Percentiles rank a stretch among this genome's conserved stretches.
These are phyloP conservation scores for Agonopterix alstromeriana DNA, from an alignment of 2,888 invertebrate species.

Conservation along the genomic window DNA sequence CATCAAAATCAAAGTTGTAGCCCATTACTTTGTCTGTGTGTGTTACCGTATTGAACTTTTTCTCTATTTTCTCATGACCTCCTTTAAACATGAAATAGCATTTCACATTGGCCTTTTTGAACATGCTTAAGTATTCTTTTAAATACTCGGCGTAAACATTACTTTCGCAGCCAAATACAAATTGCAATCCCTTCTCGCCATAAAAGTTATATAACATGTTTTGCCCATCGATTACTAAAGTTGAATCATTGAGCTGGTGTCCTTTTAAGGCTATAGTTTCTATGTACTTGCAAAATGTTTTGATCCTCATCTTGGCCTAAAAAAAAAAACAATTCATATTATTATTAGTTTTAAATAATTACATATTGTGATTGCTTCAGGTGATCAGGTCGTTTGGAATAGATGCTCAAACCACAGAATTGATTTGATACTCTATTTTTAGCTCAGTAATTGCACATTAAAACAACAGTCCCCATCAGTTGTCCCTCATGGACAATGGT, in stretches of 20 bases:
- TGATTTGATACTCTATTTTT: no score
- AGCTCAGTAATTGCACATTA: no score
- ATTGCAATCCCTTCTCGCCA: slow-evolving; percentile 13
- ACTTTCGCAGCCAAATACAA: slow-evolving; percentile 28
- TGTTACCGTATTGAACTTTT: slow-evolving; percentile 6
- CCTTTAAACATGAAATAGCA: slow-evolving; percentile 40
- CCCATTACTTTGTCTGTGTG: background rate
- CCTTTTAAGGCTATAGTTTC: background rate
- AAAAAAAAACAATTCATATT: background rate
- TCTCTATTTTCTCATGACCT: slow-evolving; percentile 19
- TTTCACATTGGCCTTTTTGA: slow-evolving; percentile 27
- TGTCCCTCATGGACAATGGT: no score
- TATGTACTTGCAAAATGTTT: slow-evolving; percentile 2
- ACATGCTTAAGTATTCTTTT: slow-evolving; percentile 20
- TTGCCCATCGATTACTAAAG: slow-evolving; percentile 35
- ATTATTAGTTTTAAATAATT: no score
- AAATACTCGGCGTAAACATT: slow-evolving; percentile 25
- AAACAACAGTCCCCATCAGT: no score
- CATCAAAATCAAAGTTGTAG: no score
- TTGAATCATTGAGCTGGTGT: slow-evolving; percentile 18
- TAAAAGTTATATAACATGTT: slow-evolving; percentile 27
- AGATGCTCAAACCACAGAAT: no score
- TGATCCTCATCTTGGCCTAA: slow-evolving; percentile 13
- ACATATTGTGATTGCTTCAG: no score
- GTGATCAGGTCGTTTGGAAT: no score